Evolutionary conservation across 2,888 invertebrate species (phyloP), one percentile per base, ranked within the genome.

Genomic region (Apamea crenata): DNA sequence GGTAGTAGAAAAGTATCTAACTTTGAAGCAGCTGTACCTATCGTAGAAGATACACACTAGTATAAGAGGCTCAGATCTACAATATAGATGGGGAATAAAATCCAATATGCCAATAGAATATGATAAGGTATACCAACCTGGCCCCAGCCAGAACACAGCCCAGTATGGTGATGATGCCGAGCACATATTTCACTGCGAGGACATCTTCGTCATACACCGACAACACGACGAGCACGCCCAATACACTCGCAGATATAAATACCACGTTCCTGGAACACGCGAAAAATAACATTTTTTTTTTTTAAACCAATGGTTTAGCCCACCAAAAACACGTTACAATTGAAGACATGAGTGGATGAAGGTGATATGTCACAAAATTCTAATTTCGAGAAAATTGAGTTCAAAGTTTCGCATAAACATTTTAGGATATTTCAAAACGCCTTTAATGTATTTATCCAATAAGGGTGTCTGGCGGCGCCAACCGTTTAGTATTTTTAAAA

Each of bases 131-230:
- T 87, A 80, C 83, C 88, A 88, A 98, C 97, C 97, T 98, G 80
- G 98, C 98, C 5, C 97, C 97, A 7, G 99, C 98, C 12, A 99
- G 97, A 32, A 98, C 94, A n/a, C 98, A 98, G 56, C 98, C 98
- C 10, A 99, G 96, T 47, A 98, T 96, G 0, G 99, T 99, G 91
- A 99, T 98, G 72, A 98, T 97, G 10, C 98, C 98, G 8, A 99
- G 95, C 50, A 99, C 98, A 93, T 99, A 99, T 91, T 99, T 99
- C 67, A 99, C 98, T 75, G 98, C 98, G 50, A 99, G 96, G 16
- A 99, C 99, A 93, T 99, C 99, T 94, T 99, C 99, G 93, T 99
- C 99, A 93, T 98, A 98, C 74, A 99, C 97, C 0, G 99, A 98
- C 76, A 99, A 95, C 50, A 98, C 97, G 56, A 99, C 95, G 53